These are phyloP conservation scores for Zaprionus vittiger DNA, from an alignment of 1,140 invertebrate species.

Conservation along the genomic window DNA sequence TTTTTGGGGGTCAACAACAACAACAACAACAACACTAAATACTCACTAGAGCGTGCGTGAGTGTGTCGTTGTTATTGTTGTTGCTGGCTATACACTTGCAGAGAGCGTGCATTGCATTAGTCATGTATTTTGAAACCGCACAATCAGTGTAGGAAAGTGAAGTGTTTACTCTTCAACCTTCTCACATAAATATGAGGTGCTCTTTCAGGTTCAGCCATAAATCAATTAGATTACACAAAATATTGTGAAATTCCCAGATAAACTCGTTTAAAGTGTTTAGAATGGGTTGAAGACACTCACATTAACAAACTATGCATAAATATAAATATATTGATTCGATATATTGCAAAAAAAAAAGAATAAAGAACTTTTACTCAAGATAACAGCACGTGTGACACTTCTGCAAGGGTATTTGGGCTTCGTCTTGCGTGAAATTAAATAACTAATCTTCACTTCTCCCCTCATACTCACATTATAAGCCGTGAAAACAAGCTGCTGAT, in stretches of 20 bases:
- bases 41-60: constrained; percentile 42
- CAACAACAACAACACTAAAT: constrained; percentile 31
- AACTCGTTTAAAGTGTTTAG: too few relatives aligned
- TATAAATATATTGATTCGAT: too few relatives aligned
- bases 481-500: constrained; percentile 79
- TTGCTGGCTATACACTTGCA: constrained; percentile 38
- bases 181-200: too few relatives aligned
- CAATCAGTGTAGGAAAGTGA: not conserved
- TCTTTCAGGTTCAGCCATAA: too few relatives aligned
- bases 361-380: too few relatives aligned
- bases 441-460: not conserved
- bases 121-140: not conserved
- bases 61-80: constrained; percentile 32
- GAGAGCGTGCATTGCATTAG: not conserved
- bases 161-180: not conserved
- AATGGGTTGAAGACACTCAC: too few relatives aligned
- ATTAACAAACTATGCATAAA: too few relatives aligned
- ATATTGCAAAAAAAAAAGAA: not conserved
- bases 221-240: too few relatives aligned
- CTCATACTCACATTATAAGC: constrained; percentile 76
- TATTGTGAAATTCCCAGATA: too few relatives aligned
- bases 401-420: constrained; percentile 39
- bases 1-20: constrained; percentile 74
- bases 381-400: not conserved
- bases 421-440: constrained; percentile 12